Percentiles rank a stretch among this genome's conserved stretches.
phyloP scores from a whole-genome alignment of 1,140 invertebrate species.

The Leptinotarsa lineolata region DNA sequence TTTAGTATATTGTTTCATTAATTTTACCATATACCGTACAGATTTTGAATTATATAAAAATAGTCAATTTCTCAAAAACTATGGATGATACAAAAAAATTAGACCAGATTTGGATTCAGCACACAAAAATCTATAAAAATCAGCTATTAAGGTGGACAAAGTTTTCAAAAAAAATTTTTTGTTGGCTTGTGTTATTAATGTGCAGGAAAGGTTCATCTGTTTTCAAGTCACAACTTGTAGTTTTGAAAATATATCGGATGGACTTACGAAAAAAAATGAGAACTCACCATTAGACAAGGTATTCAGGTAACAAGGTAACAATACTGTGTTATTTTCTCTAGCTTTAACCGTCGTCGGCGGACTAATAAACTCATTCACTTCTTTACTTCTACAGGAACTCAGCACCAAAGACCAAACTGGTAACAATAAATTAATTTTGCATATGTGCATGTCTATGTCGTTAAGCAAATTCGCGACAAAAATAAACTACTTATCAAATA shows the following conservation, averaged over 20 bases:
- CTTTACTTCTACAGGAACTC: slow-evolving; percentile 16
- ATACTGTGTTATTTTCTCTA: slow-evolving; percentile 73
- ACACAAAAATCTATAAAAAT: too few relatives aligned
- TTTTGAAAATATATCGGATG: neutral
- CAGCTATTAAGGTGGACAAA: too few relatives aligned
- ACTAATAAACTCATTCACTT: slow-evolving; percentile 58
- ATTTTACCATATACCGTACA: too few relatives aligned
- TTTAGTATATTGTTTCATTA: too few relatives aligned
- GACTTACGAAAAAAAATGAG: neutral
- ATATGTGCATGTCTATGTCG: neutral
- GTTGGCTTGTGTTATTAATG: too few relatives aligned
- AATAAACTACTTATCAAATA: neutral
- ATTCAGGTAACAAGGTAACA: slow-evolving; percentile 72
- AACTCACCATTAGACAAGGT: slow-evolving; percentile 59
- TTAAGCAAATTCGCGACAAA: neutral
- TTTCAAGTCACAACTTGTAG: too few relatives aligned
- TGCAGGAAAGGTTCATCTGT: too few relatives aligned
- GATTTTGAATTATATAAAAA: too few relatives aligned
- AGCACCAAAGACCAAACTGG: slow-evolving; percentile 15
- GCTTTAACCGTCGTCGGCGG: slow-evolving; percentile 73
- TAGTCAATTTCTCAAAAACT: too few relatives aligned
- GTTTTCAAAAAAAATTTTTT: too few relatives aligned
- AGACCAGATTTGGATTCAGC: too few relatives aligned
- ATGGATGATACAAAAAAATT: too few relatives aligned
- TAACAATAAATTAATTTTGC: slow-evolving; percentile 10